A percentile compares a stretch with the other conserved stretches of the same genome.
Conservation (phyloP, 2,888 invertebrate genomes). For the Sepioteuthis lessoniana region DNA sequence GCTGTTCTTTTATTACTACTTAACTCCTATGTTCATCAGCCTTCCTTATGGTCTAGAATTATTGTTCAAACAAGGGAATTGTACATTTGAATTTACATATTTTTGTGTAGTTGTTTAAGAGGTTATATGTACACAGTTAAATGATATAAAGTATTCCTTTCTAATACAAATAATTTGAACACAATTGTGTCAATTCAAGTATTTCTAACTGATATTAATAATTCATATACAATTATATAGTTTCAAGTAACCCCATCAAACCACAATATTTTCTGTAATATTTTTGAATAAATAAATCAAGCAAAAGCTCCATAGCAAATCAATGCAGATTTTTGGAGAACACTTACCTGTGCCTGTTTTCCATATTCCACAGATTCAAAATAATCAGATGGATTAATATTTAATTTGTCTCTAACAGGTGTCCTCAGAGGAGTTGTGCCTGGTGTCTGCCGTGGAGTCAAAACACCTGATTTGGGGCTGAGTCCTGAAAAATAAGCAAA, state of each 20-base stretch:
- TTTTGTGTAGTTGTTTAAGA: no score
- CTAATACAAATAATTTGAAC: no score
- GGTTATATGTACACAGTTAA: no score
- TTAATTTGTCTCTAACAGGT: slow-evolving; percentile 91
- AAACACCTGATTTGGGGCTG: slow-evolving; percentile 50
- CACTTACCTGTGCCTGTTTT: slow-evolving; percentile 61
- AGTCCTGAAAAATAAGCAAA: background rate
- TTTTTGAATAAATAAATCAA: background rate
- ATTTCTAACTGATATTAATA: no score
- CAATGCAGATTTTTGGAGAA: background rate
- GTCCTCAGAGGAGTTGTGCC: slow-evolving; percentile 79
- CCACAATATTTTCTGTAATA: background rate
- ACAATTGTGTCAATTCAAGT: no score
- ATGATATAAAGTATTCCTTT: no score
- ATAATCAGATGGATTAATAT: slow-evolving; percentile 91
- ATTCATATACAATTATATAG: no score
- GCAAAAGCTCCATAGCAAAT: background rate
- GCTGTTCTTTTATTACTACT: background rate
- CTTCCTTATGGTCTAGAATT: no score
- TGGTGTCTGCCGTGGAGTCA: slow-evolving; percentile 65
- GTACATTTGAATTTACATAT: no score
- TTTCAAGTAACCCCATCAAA: no score
- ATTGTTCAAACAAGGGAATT: no score
- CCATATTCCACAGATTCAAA: slow-evolving; percentile 75
- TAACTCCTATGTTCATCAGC: no score